Conservation (phyloP, 2,113 vertebrate genomes). For the zebrafish (Danio rerio) region DNA sequence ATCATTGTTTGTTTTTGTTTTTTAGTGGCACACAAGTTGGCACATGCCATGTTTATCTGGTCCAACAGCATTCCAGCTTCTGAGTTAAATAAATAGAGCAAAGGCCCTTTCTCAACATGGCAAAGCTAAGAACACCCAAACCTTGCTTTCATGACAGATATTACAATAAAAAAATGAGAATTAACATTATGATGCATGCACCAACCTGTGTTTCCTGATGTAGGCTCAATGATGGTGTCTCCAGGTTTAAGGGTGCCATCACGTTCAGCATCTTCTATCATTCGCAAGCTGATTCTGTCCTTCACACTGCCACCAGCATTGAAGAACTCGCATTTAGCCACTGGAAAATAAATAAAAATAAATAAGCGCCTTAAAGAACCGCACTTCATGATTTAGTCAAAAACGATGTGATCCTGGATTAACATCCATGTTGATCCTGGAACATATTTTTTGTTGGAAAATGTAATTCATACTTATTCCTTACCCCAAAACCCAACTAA, state of each 20-base stretch:
- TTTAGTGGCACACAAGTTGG: background rate
- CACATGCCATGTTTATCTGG: background rate
- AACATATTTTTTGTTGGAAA: no score
- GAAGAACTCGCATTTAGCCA: slow-evolving; percentile 97
- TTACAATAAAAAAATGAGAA: background rate
- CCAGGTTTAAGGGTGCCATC: slow-evolving; percentile 87
- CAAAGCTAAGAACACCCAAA: background rate
- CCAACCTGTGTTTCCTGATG: slow-evolving; percentile 57
- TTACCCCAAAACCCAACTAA: no score
- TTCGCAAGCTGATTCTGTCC: slow-evolving; percentile 92
- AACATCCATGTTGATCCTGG: no score
- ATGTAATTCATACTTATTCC: no score
- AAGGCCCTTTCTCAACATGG: background rate
- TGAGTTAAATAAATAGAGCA: background rate
- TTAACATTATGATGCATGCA: background rate
- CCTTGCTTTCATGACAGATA: background rate
- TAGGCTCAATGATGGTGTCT: slow-evolving; percentile 76
- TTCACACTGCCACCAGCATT: slow-evolving; percentile 96
- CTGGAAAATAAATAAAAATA: slow-evolving; percentile 70
- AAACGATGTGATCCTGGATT: no score
- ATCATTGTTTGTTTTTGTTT: no score
- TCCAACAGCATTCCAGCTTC: background rate
- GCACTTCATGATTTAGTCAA: no score
- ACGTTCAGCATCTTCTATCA: slow-evolving; percentile 93
- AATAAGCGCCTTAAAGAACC: background rate